Evolutionary conservation across 2,888 invertebrate species (phyloP).

Genomic region (Eremobia ochroleuca): DNA sequence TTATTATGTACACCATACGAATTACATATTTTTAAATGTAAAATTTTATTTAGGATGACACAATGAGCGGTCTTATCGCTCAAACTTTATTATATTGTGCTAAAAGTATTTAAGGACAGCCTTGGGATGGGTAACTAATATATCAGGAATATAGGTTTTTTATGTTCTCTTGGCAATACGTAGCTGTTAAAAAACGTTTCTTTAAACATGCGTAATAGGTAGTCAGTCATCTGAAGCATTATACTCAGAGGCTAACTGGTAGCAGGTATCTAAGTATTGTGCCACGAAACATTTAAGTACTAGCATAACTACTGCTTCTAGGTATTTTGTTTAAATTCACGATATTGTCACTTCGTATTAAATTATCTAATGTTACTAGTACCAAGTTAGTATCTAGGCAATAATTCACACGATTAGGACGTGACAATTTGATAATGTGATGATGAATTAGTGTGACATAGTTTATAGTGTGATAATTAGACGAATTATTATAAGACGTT

Average conservation of each 20-base stretch:
- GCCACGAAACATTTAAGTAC: background rate
- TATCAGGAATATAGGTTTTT: too few species aligned
- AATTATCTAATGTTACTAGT: background rate
- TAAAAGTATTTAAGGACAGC: background rate
- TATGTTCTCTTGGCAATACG: background rate
- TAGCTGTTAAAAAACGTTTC: background rate
- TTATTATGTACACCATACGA: background rate
- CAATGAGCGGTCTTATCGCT: background rate
- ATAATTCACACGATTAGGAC: conserved; percentile 53
- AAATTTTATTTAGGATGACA: background rate
- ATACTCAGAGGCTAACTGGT: background rate
- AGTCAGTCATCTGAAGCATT: background rate
- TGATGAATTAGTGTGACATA: conserved; percentile 44
- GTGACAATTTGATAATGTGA: conserved; percentile 53
- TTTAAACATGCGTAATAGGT: background rate
- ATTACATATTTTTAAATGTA: background rate
- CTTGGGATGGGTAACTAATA: background rate
- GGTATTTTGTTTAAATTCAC: background rate
- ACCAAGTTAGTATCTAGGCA: conserved; percentile 20
- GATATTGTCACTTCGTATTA: background rate
- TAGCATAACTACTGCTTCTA: background rate
- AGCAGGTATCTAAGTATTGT: background rate
- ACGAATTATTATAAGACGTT: conserved; percentile 3
- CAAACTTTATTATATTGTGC: background rate
- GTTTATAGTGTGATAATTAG: conserved; percentile 27